Evolutionary conservation across 2,797 vertebrate species (phyloP), one percentile per base, ranked within the genome.

Genomic region (Zalophus californianus): DNA sequence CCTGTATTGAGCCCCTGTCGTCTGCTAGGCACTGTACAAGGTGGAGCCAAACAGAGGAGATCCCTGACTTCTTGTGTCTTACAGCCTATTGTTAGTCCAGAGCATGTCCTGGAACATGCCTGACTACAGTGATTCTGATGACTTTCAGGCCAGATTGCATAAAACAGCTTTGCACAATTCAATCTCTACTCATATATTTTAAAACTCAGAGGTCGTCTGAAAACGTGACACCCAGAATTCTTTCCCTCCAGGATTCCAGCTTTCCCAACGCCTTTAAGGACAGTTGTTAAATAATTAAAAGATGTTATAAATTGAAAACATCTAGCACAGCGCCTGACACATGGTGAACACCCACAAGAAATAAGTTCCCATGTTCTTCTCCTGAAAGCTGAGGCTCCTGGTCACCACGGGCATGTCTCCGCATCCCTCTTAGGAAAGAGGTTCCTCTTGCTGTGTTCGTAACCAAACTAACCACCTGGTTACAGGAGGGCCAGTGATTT

Each of bases 141-240:
- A 27, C 56, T 75, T 90, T 50, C 10, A 2, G 6, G 77, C 93
- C 80, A 56, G 48, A 66, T 68, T 78, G 8, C 35, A 60, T 54
- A 80, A 75, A 44, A 25, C n/a, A 35, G 32, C 73, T 90, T 56
- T 10, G 25, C 79, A 32, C 14, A 38, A 44, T 35, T 73, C 44
- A 54, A 7, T 29, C 25, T 44, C 8, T 14, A 52, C 6, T 48
- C 23, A 6, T 1, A 10, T 54, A 25, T 29, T 16, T 73, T 78
- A 68, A 64, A 86, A 91, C 15, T 62, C 18, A 80, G 54, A 21
- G n/a, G 21, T n/a, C 90, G 35, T 72, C 91, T 86, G 79, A 85
- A 73, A 92, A 64, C n/a, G 48, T 27, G 11, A 3, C 21, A 25
- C 35, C 35, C 4, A 20, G 38, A 50, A 70, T 60, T 52, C 16